Evolutionary conservation across 2,113 vertebrate species (phyloP).

Genomic region (Acrocephalus arundinaceus): DNA sequence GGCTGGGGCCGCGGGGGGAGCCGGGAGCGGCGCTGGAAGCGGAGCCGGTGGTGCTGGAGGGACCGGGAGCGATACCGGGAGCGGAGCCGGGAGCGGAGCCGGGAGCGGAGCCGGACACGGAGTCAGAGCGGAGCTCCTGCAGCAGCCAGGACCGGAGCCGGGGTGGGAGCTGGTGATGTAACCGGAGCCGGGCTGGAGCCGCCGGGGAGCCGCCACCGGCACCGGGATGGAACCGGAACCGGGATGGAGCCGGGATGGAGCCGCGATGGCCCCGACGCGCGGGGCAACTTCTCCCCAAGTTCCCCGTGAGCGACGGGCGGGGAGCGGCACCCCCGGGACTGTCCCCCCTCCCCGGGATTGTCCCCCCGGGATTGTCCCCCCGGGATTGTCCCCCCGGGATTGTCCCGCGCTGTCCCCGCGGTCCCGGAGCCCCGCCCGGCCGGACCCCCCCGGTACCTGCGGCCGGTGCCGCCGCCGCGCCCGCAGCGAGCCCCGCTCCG

Average conservation of each 20-base stretch:
- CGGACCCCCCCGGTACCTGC: too few species aligned
- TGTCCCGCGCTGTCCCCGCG: not conserved
- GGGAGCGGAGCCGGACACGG: not conserved
- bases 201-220: not conserved
- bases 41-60: not conserved
- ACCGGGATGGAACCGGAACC: not conserved
- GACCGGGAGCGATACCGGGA: not conserved
- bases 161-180: not conserved
- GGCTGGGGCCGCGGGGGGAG: not conserved
- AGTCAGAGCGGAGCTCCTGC: not conserved
- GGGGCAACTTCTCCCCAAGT: not conserved
- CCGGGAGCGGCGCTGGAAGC: not conserved
- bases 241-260: not conserved
- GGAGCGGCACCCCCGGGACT: not conserved
- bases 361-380: not conserved
- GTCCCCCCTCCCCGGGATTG: not conserved
- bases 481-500: too few species aligned
- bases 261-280: not conserved
- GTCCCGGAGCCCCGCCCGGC: too few species aligned
- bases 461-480: too few species aligned
- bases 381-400: not conserved
- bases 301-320: not conserved
- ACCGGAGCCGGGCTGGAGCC: not conserved
- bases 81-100: not conserved
- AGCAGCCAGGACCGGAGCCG: not conserved